A percentile compares a stretch with the other conserved stretches of the same genome.
Evolutionary conservation across 2,888 invertebrate genomes (phyloP).

Genomic region (Ashinkailepas kermadecensis): DNA sequence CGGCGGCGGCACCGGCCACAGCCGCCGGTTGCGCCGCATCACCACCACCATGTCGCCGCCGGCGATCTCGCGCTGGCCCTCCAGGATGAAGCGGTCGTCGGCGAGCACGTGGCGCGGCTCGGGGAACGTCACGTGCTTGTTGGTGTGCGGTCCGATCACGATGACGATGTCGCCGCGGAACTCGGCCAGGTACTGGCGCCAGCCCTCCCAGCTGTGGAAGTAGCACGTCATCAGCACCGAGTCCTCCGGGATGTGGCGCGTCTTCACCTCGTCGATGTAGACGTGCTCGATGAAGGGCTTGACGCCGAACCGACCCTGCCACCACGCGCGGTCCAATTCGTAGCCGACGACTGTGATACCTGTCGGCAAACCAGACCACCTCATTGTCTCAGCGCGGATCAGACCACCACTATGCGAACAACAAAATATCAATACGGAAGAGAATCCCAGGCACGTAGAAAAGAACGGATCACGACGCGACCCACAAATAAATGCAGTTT

Average conservation of each 20-base stretch:
- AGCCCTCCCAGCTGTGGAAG: constrained; percentile 64
- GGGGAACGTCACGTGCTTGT: constrained; percentile 41
- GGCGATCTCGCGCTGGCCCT: not conserved
- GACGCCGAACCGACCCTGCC: constrained; percentile 66
- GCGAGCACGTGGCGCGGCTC: not conserved
- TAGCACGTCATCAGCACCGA: constrained; percentile 67
- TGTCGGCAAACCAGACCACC: constrained; percentile 36
- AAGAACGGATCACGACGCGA: too few species aligned
- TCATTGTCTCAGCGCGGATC: too few species aligned
- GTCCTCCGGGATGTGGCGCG: constrained; percentile 40
- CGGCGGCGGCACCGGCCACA: constrained; percentile 16
- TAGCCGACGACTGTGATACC: constrained; percentile 58
- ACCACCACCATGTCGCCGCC: constrained; percentile 1
- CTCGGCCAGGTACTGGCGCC: constrained; percentile 56
- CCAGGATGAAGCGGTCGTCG: not conserved
- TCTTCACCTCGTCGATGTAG: constrained; percentile 46
- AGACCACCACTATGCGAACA: too few species aligned
- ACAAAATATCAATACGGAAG: too few species aligned
- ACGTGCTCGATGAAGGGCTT: constrained; percentile 60
- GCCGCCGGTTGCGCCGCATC: not conserved
- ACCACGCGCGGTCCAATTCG: constrained; percentile 73
- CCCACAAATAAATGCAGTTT: too few species aligned
- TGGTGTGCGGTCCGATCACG: constrained; percentile 58
- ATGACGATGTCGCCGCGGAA: constrained; percentile 59
- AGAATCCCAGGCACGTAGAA: too few species aligned